Evolutionary conservation across 1,140 invertebrate genomes (phyloP).

Genomic region (Zophobas morio): DNA sequence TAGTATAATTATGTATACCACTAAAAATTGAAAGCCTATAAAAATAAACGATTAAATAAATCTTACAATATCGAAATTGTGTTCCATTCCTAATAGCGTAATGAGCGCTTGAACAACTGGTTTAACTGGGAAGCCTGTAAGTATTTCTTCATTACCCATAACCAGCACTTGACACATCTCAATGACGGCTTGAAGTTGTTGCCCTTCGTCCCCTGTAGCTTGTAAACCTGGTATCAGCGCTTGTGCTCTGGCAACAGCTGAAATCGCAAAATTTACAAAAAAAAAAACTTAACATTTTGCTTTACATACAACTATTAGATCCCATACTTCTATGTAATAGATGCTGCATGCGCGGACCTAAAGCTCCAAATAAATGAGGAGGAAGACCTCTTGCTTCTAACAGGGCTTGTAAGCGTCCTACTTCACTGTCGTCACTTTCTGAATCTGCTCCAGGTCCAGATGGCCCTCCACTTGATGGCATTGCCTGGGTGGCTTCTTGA

Average conservation of each 20-base stretch:
- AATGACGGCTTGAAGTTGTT: constrained; percentile 96
- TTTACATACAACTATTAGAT: constrained; percentile 79
- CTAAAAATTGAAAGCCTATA: constrained; percentile 14
- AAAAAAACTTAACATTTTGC: constrained; percentile 11
- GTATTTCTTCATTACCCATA: constrained; percentile 99
- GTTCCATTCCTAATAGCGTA: constrained; percentile 89
- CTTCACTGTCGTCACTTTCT: constrained; percentile 88
- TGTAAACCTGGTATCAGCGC: constrained; percentile 94
- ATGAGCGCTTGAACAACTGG: constrained; percentile 97
- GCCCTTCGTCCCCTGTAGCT: constrained; percentile 94
- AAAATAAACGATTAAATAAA: neutral
- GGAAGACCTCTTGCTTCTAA: constrained; percentile 95
- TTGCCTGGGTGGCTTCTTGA: constrained; percentile 65
- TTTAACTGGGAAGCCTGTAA: constrained; percentile 97
- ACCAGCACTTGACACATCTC: constrained; percentile 99
- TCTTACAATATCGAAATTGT: constrained; percentile 97
- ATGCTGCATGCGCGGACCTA: constrained; percentile 98
- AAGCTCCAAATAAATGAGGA: constrained; percentile 94
- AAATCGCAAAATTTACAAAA: constrained; percentile 57
- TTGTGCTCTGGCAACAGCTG: constrained; percentile 91
- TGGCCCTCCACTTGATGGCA: constrained; percentile 60
- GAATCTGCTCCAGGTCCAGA: constrained; percentile 67
- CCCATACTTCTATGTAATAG: constrained; percentile 94
- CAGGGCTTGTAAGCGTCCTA: constrained; percentile 89
- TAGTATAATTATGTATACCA: constrained; percentile 19